Evolutionary conservation across 2,797 vertebrate species (phyloP), one percentile per base, ranked within the genome.

Genomic region (Craterocephalus amniculus): DNA sequence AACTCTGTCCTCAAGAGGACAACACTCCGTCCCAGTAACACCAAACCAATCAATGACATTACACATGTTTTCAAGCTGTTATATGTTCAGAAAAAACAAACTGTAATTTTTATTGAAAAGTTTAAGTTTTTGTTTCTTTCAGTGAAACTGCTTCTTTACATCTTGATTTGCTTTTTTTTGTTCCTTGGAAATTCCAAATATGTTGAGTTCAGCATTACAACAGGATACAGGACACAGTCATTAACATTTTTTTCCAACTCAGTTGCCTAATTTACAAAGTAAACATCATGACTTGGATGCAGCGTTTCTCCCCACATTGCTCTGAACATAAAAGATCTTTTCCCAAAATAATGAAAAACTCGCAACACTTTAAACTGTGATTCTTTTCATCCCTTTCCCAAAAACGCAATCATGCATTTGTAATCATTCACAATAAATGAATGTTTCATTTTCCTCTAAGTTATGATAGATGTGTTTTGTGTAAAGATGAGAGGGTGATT

Each of bases 131-230:
- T 35, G 22, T 36, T 36, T 40, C 6, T 40, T 16, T 31, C 29
- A 31, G 5, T 31, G 29, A 40, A 40, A 13, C 13, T 40, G 38
- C 14, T 36, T 36, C 24, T 64, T 64, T 63, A 4, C 22, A 24
- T 34, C 27, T 34, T 48, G 24, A 7, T 9, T 56, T 18, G 8
- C 8, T 3, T 31, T 57, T 54, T 55, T 55, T 31, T 57, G 29
- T 55, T 55, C 51, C 22, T 36, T 45, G 2, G 22, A 64, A 54
- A 52, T 36, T 54, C 24, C 61, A 22, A 51, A 20, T 63, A 0
- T 22, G 63, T 54, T 12, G 31, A n/a, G 22, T 31, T 61, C 48
- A 52, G 48, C 34, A 63, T 51, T 51, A 49, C n/a, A 26, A 24
- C 22, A 45, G 43, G 43, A 45, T n/a, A n/a, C 43, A 43, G 40